Percentiles rank a stretch among this genome's conserved stretches.
Conservation (phyloP, 64 coral and sea anemone species). For the Catalaphyllia jardinei region DNA sequence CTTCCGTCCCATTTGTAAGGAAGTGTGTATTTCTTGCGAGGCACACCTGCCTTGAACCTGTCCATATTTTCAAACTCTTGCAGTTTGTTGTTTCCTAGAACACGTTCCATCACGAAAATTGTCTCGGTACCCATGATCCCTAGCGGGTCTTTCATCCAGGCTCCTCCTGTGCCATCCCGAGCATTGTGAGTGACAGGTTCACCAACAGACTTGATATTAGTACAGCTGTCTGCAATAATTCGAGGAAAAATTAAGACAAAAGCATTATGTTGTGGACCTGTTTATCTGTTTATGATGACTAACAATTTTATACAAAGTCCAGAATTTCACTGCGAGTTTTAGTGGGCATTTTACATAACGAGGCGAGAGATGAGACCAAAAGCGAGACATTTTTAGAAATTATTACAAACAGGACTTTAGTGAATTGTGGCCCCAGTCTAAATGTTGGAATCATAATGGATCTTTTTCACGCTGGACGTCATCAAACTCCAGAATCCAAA, state of each 20-base stretch:
- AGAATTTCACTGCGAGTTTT: no score
- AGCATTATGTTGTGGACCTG: neutral
- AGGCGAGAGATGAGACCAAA: no score
- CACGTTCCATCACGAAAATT: conserved; percentile 34
- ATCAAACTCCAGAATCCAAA: no score
- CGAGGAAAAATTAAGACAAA: neutral
- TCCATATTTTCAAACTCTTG: conserved; percentile 53
- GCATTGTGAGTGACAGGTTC: conserved; percentile 28
- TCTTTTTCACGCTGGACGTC: no score
- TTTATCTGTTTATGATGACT: no score
- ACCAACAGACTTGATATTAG: conserved; percentile 20
- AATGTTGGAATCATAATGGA: no score
- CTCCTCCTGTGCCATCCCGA: neutral
- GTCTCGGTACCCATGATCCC: conserved; percentile 45
- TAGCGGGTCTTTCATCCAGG: conserved; percentile 61
- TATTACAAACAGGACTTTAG: no score
- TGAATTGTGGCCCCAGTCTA: no score
- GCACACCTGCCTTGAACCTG: conserved; percentile 37
- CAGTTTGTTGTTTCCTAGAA: neutral
- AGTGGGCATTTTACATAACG: no score
- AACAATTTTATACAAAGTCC: no score
- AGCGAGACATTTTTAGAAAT: no score
- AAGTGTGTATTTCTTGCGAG: conserved; percentile 15
- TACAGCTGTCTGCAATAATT: conserved; percentile 19
- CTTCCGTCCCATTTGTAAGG: conserved; percentile 28